A percentile compares a stretch with the other conserved stretches of the same genome.
These are phyloP conservation scores for Metellina segmentata DNA, from an alignment of 2,888 invertebrate species.

Conservation along the genomic window DNA sequence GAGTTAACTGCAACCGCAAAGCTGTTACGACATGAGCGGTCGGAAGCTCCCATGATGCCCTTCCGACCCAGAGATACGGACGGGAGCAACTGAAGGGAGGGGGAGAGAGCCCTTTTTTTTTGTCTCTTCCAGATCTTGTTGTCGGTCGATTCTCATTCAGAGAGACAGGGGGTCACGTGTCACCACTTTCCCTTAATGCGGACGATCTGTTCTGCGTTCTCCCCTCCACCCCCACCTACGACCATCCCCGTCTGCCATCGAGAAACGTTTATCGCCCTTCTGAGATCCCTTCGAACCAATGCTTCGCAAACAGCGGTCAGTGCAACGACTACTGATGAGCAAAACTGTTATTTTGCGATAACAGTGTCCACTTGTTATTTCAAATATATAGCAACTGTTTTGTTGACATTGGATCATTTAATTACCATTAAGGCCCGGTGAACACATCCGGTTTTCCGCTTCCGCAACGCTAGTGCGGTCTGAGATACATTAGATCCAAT, in stretches of 20 bases:
- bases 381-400: too few species aligned
- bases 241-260: not conserved
- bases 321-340: too few species aligned
- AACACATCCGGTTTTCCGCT: too few species aligned
- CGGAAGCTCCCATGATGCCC: not conserved
- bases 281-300: too few species aligned
- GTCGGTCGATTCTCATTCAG: slow-evolving; percentile 61
- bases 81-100: not conserved
- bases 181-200: slow-evolving; percentile 46
- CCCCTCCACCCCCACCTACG: not conserved
- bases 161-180: slow-evolving; percentile 70
- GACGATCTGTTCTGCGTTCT: slow-evolving; percentile 4
- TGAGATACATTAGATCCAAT: too few species aligned
- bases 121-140: slow-evolving; percentile 37
- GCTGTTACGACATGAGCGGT: not conserved
- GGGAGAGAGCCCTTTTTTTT: not conserved
- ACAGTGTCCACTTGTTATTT: too few species aligned
- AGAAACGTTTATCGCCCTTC: too few species aligned
- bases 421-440: too few species aligned
- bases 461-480: too few species aligned
- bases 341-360: too few species aligned
- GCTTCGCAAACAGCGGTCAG: too few species aligned
- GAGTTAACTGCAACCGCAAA: not conserved
- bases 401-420: too few species aligned
- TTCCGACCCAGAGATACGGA: not conserved